phyloP scores from a whole-genome alignment of 2,888 invertebrate genomes.

The Asteroscopus sphinx region DNA sequence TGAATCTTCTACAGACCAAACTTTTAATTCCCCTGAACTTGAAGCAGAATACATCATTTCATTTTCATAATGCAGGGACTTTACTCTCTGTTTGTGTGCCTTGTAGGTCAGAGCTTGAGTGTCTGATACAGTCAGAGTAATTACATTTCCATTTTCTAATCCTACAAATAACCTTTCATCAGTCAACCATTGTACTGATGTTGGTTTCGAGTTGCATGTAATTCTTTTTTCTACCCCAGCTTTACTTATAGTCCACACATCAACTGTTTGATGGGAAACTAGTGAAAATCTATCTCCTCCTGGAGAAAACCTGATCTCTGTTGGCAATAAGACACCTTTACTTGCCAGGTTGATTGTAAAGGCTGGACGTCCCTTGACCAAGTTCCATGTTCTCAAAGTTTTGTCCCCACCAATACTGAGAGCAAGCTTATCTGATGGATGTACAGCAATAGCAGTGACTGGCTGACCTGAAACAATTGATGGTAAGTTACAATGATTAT shows the following conservation, averaged over 20 bases:
- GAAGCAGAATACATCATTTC: constrained; percentile 92
- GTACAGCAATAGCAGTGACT: constrained; percentile 94
- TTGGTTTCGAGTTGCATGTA: constrained; percentile 92
- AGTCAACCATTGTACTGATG: constrained; percentile 92
- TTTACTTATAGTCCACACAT: constrained; percentile 94
- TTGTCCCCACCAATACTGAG: constrained; percentile 96
- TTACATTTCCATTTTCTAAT: constrained; percentile 93
- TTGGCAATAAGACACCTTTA: constrained; percentile 88
- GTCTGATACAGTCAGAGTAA: constrained; percentile 88
- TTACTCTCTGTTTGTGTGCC: constrained; percentile 92
- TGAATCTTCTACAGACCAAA: constrained; percentile 90
- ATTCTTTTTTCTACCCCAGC: constrained; percentile 93
- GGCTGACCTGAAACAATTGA: constrained; percentile 84
- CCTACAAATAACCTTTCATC: constrained; percentile 92
- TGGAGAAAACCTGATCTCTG: constrained; percentile 93
- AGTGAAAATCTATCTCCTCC: constrained; percentile 94
- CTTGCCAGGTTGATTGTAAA: constrained; percentile 96
- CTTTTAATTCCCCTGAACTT: constrained; percentile 94
- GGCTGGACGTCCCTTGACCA: constrained; percentile 97
- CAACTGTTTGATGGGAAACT: constrained; percentile 92
- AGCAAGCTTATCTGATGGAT: constrained; percentile 97
- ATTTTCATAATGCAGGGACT: constrained; percentile 90
- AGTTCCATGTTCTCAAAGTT: constrained; percentile 97
- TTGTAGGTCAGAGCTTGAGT: constrained; percentile 82
- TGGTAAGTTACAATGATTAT: neutral